Conservation (phyloP, 2,797 vertebrate genomes). For the Agapornis canus region DNA sequence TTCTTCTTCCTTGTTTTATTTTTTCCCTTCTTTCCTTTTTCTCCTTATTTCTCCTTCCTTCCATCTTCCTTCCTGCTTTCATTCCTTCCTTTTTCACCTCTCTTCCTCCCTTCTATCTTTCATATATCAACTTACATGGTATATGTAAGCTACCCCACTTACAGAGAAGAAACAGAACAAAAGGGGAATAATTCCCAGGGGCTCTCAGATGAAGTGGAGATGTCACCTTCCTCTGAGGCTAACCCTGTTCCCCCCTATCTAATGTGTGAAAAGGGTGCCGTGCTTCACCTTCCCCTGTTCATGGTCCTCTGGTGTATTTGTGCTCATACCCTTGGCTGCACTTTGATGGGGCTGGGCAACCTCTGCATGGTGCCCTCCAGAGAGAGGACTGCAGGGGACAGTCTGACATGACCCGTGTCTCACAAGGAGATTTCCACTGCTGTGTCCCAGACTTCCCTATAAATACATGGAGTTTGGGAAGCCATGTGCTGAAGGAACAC, state of each 20-base stretch:
- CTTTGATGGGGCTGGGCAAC: too few species aligned
- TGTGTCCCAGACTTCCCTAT: neutral
- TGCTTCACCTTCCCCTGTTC: neutral
- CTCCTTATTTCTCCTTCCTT: too few species aligned
- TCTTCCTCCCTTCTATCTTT: neutral
- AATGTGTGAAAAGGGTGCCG: neutral
- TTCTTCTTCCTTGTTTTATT: too few species aligned
- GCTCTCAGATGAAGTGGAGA: neutral
- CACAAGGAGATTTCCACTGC: neutral
- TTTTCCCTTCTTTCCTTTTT: too few species aligned
- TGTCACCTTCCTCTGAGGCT: neutral
- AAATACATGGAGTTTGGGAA: neutral
- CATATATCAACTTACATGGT: neutral
- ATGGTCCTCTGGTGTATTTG: neutral
- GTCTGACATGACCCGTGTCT: neutral
- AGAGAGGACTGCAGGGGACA: neutral
- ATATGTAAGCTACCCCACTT: neutral
- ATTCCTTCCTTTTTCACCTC: neutral
- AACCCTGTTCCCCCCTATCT: neutral
- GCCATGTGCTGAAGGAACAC: neutral
- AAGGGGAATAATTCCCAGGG: neutral
- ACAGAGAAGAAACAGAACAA: neutral
- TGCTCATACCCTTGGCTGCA: neutral
- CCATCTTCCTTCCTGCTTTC: neutral
- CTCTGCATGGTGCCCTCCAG: rapidly evolving